Conservation (phyloP, 2,797 vertebrate species). For the Tangara arthus region DNA sequence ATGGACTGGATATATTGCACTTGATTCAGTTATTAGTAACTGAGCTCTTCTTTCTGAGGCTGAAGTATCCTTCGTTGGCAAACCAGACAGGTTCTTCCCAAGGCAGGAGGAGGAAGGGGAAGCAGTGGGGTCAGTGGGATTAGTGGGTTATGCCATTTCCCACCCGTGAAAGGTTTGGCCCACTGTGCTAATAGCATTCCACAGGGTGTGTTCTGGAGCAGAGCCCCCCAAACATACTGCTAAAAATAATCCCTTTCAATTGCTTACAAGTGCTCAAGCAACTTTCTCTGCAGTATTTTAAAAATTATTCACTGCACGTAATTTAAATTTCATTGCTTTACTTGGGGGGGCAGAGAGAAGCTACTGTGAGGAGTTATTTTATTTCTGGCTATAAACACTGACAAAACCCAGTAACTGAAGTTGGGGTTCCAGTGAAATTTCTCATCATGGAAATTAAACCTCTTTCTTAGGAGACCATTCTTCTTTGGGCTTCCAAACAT, state of each 20-base stretch:
- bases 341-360: not conserved
- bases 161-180: not conserved
- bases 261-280: not conserved
- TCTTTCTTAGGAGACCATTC: not conserved
- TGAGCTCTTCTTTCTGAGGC: not conserved
- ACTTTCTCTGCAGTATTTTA: not conserved
- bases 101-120: not conserved
- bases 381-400: not conserved
- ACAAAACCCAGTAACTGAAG: not conserved
- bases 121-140: not conserved
- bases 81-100: not conserved
- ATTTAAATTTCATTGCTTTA: not conserved
- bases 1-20: not conserved
- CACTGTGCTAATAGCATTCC: not conserved
- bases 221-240: not conserved
- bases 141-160: not conserved
- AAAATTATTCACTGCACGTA: not conserved
- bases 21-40: not conserved
- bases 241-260: not conserved
- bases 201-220: not conserved
- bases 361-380: not conserved
- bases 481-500: not conserved
- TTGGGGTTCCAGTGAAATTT: not conserved
- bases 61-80: not conserved
- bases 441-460: not conserved